Conservation (phyloP, 2,113 vertebrate genomes). For the Corynorhinus townsendii region DNA sequence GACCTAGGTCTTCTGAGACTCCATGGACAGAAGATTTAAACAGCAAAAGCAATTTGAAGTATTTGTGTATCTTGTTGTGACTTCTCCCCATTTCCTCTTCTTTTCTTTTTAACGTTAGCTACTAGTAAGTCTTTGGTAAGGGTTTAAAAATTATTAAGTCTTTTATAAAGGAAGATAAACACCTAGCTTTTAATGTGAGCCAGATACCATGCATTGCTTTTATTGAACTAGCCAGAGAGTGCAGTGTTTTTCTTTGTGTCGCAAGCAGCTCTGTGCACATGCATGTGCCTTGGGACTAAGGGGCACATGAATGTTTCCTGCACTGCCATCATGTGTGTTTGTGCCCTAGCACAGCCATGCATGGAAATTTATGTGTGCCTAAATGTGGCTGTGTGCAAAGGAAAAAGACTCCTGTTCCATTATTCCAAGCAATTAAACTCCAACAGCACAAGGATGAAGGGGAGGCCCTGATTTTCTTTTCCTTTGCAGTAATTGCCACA, state of each 20-base stretch:
- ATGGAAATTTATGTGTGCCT: conserved; percentile 39
- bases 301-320: neutral
- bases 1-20: conserved; percentile 19
- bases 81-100: neutral
- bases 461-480: conserved; percentile 82
- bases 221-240: neutral
- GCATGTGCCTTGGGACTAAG: neutral
- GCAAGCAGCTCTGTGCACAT: neutral
- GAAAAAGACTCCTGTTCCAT: conserved; percentile 80
- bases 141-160: neutral
- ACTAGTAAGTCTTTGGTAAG: neutral
- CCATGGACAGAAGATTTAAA: conserved; percentile 21
- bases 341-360: conserved; percentile 9
- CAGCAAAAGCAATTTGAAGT: conserved; percentile 35
- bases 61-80: neutral
- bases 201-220: neutral
- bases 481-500: conserved; percentile 87
- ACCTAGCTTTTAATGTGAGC: neutral
- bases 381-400: conserved; percentile 53
- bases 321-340: conserved; percentile 15
- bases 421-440: conserved; percentile 93
- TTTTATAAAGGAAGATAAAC: conserved; percentile 30
- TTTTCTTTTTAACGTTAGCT: neutral
- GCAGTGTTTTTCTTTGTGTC: neutral
- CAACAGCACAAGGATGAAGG: conserved; percentile 83